Conservation (phyloP, 2,888 invertebrate species). For the Zaprionus bogoriensis region DNA sequence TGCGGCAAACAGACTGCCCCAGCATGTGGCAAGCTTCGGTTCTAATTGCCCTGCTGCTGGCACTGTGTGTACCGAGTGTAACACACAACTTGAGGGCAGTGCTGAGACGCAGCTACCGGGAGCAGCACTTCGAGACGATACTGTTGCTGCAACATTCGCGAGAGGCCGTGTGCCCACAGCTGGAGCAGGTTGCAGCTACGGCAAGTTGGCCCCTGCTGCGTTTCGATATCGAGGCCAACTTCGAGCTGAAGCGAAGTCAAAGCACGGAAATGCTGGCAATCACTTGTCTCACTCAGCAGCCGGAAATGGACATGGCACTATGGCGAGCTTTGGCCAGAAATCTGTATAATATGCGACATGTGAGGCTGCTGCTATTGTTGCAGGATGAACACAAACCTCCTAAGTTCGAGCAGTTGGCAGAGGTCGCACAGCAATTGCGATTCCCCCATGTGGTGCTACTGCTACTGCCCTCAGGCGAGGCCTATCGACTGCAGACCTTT, state of each 20-base stretch:
- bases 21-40: neutral
- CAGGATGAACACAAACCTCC: neutral
- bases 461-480: neutral
- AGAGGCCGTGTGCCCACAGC: slow-evolving; percentile 2
- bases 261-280: slow-evolving; percentile 52
- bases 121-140: slow-evolving; percentile 30
- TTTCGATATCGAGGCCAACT: slow-evolving; percentile 23
- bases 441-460: slow-evolving; percentile 44
- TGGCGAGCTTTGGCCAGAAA: slow-evolving; percentile 49
- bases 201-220: slow-evolving; percentile 33
- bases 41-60: neutral
- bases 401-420: slow-evolving; percentile 8
- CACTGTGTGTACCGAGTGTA: neutral
- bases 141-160: slow-evolving; percentile 37
- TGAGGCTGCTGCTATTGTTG: slow-evolving; percentile 37
- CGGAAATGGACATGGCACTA: slow-evolving; percentile 22
- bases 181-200: slow-evolving; percentile 14
- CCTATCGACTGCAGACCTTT: slow-evolving; percentile 47
- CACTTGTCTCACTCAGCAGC: slow-evolving; percentile 27
- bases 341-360: slow-evolving; percentile 56
- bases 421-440: neutral
- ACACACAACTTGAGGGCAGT: slow-evolving; percentile 4
- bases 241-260: slow-evolving; percentile 23
- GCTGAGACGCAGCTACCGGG: slow-evolving; percentile 26
- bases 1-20: neutral